phyloP scores from a whole-genome alignment of 1,140 invertebrate species.

The Capitella teleta region DNA sequence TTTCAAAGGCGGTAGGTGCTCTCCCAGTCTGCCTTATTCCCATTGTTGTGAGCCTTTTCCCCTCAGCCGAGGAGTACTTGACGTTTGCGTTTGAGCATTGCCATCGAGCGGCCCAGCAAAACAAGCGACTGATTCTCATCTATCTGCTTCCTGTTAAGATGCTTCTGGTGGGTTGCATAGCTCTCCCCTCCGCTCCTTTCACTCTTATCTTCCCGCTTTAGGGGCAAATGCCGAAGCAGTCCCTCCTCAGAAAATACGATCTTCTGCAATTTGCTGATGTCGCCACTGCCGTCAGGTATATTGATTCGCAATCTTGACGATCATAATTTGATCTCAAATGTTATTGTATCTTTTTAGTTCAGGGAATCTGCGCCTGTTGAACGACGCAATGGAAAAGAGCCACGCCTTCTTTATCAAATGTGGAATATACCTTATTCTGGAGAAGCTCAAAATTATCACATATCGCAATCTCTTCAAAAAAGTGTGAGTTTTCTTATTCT shows the following conservation, averaged over 20 bases:
- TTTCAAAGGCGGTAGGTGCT: slow-evolving; percentile 64
- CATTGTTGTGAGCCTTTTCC: no score
- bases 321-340: no score
- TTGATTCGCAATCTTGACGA: no score
- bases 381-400: slow-evolving; percentile 70
- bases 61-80: slow-evolving; percentile 81
- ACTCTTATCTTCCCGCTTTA: no score
- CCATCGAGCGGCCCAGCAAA: slow-evolving; percentile 66
- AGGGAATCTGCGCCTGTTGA: slow-evolving; percentile 75
- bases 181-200: background rate
- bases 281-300: slow-evolving; percentile 63
- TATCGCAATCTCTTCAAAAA: slow-evolving; percentile 95
- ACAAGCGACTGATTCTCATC: slow-evolving; percentile 87
- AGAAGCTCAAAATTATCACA: slow-evolving; percentile 88
- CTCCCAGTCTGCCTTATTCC: no score
- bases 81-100: slow-evolving; percentile 88
- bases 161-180: slow-evolving; percentile 53
- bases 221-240: slow-evolving; percentile 74
- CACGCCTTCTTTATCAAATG: slow-evolving; percentile 87
- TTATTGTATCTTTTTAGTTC: slow-evolving; percentile 49
- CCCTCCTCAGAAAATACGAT: slow-evolving; percentile 76
- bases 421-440: slow-evolving; percentile 92
- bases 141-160: slow-evolving; percentile 96
- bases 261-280: slow-evolving; percentile 81
- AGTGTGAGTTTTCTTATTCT: slow-evolving; percentile 54